Evolutionary conservation across 1,140 invertebrate genomes (phyloP), one percentile per base, ranked within the genome.

Genomic region (Drosophila azteca): DNA sequence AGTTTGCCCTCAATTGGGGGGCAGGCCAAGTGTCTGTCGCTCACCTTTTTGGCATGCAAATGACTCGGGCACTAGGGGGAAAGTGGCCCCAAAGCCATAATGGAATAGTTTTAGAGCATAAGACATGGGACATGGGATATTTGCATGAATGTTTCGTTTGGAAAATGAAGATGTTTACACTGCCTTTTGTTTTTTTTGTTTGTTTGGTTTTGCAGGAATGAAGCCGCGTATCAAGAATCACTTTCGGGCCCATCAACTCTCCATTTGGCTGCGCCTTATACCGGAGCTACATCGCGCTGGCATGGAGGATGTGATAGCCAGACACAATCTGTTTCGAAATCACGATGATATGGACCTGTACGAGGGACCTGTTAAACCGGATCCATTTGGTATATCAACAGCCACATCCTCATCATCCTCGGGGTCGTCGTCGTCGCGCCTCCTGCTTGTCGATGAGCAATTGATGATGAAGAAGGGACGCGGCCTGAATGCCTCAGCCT

Each of bases 191-290:
- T 49, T 69, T 60, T 66, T 62, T 75, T 43, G 41, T 58, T 50
- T 22, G 11, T 59, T 66, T 76, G 67, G 44, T 66, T 63, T 75
- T 68, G 61, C 59, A 98, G 97, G 96, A 61, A 95, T 97, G 94
- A 97, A 97, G 92, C 96, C 96, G 2, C 94, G 96, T 79, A 95
- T 97, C 92, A 97, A 97, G 90, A 97, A 98, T 92, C 98, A 98
- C 92, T 99, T 97, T 92, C 94, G 97, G 22, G 97, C 97, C 11
- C 97, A 98, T 92, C 97, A 98, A 88, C 93, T 98, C 20, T 98
- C 97, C 4, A 97, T 99, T 49, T 99, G 98, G 98, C 92, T 97
- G 11, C 95, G 97, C 43, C 93, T 99, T 7, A 96, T 99, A 48
- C 98, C 98, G 0, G 97, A 98, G 91, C 94, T 99, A 13, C 97